Evolutionary conservation across 2,797 vertebrate species (phyloP), one percentile per base, ranked within the genome.

Genomic region (Chloroceryle amazona): DNA sequence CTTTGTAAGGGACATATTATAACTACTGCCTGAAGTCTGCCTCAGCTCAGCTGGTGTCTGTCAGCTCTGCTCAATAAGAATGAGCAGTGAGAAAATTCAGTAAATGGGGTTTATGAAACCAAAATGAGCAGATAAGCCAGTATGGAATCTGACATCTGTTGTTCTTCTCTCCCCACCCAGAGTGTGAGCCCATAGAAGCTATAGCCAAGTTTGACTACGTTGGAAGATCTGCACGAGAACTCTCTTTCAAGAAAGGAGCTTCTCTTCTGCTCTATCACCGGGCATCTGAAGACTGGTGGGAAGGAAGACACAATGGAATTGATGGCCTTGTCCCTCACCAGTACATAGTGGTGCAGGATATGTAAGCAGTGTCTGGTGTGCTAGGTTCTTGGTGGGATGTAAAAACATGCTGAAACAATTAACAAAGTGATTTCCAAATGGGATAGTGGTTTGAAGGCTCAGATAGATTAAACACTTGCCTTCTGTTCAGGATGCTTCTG

Each of bases 221-320:
- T 14, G 99, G 99, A 68, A 99, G 99, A 78, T 99, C 99, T 10
- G 99, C 99, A 49, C 98, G 99, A 89, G 99, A 99, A 81, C 94
- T 99, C 94, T 99, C 99, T 94, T 99, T 99, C 98, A 99, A 99
- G 98, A 99, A 99, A 97, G 99, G 99, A 5, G 99, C 99, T 29
- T 99, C 99, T 20, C 98, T 99, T 92, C 98, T 99, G 96, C 98
- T 99, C 65, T 99, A 99, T 78, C 99, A 99, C 96, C 99, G 99
- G 16, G 99, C 99, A 0, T 99, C 99, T 2, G 99, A 99, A 70
- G 99, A 99, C 98, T 99, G 99, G 99, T 99, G 99, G 99, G 99
- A 99, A 98, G 99, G 99, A 67, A 98, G 99, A 31, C 99, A 99
- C 98, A 99, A 99, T 0, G 99, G 99, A 44, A 98, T 99, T 10